These are phyloP conservation scores for Propithecus perrieri DNA, from an alignment of 2,797 vertebrate species.

Conservation along the genomic window DNA sequence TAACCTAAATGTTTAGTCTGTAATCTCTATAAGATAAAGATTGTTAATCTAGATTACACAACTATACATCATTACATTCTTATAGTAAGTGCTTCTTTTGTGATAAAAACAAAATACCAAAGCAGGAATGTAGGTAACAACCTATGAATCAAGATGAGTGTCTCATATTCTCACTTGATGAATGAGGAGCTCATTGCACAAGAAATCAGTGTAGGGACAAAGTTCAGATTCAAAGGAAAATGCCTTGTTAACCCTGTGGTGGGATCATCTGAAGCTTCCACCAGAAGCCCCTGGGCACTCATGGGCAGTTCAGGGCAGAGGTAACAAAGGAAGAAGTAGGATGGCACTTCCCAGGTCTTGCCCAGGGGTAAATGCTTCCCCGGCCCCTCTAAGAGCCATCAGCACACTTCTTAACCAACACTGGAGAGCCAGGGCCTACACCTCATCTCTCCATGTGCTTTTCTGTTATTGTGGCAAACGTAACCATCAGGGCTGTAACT, in stretches of 20 bases:
- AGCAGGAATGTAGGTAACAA: neutral
- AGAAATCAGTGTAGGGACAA: neutral
- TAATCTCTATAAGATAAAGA: neutral
- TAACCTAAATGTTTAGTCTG: neutral
- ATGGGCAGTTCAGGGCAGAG: neutral
- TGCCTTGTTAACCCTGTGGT: neutral
- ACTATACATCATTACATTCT: neutral
- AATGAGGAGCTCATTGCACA: neutral
- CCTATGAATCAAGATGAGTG: neutral
- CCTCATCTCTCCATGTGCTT: too few species aligned
- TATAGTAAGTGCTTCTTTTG: neutral
- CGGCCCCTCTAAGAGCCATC: neutral
- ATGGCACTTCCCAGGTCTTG: too few species aligned
- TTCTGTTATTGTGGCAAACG: too few species aligned
- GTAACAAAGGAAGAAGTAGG: neutral
- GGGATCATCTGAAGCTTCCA: neutral
- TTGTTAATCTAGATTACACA: neutral
- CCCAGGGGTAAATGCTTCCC: accelerated
- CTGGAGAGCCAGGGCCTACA: too few species aligned
- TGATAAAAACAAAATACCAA: neutral
- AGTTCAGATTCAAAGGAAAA: neutral
- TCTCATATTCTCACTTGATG: neutral
- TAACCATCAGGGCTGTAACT: too few species aligned
- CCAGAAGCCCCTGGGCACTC: neutral
- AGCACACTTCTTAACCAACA: too few species aligned